Evolutionary conservation across 2,113 vertebrate species (phyloP).

Genomic region (Bambusicola thoracicus): DNA sequence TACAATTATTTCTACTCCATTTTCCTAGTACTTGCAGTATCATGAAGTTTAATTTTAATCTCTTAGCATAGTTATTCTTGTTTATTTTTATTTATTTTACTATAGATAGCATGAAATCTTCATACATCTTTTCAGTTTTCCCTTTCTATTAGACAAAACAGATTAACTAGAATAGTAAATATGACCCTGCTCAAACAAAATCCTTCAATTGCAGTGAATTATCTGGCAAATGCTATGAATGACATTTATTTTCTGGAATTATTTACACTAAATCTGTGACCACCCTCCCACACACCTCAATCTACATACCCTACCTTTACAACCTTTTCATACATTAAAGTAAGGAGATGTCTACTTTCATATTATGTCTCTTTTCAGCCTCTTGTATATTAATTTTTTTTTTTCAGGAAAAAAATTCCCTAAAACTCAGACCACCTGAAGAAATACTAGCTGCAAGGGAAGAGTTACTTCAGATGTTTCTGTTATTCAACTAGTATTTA

Average conservation of each 20-base stretch:
- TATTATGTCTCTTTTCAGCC: background rate
- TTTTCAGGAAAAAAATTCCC: background rate
- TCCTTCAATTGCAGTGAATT: background rate
- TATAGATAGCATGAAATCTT: background rate
- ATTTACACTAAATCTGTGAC: background rate
- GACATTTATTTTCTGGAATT: background rate
- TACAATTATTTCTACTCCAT: conserved; percentile 3
- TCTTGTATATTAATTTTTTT: background rate
- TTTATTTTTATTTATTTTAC: background rate
- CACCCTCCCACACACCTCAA: background rate
- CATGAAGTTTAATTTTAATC: background rate
- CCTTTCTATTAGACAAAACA: background rate
- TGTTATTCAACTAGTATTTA: background rate
- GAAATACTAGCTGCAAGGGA: background rate
- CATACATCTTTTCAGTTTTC: background rate
- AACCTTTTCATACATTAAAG: background rate
- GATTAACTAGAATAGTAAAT: background rate
- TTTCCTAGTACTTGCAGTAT: background rate
- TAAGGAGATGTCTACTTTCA: background rate
- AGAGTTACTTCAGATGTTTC: background rate
- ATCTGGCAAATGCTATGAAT: background rate
- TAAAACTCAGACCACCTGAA: background rate
- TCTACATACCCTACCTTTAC: background rate
- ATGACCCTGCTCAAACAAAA: background rate
- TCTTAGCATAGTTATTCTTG: background rate